phyloP scores from a whole-genome alignment of 2,797 vertebrate genomes.

The Apogon hyalosoma region DNA sequence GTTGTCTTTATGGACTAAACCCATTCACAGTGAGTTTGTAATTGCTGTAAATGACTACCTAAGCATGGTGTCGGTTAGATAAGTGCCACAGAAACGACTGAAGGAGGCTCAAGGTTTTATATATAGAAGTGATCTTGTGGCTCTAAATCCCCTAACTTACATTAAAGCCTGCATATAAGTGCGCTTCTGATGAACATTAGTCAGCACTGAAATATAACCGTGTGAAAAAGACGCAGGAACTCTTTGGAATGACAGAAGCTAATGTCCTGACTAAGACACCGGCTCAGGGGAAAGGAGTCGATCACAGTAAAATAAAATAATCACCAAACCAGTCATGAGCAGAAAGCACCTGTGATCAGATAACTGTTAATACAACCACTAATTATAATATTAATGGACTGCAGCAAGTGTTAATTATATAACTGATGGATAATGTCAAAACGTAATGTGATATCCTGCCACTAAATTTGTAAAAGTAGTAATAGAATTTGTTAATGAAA shows the following conservation, averaged over 20 bases:
- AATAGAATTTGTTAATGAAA: slow-evolving; percentile 47
- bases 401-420: slow-evolving; percentile 60
- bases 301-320: slow-evolving; percentile 27
- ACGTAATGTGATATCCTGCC: slow-evolving; percentile 37
- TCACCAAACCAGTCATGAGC: slow-evolving; percentile 14
- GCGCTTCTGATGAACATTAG: too few species aligned
- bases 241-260: slow-evolving; percentile 14
- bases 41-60: slow-evolving; percentile 31
- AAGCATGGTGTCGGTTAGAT: slow-evolving; percentile 15
- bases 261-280: neutral
- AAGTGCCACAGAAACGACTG: slow-evolving; percentile 25
- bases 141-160: slow-evolving; percentile 36
- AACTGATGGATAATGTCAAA: slow-evolving; percentile 49
- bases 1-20: slow-evolving; percentile 31
- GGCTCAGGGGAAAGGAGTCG: neutral
- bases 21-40: slow-evolving; percentile 28
- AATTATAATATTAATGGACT: slow-evolving; percentile 64
- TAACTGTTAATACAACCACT: slow-evolving; percentile 59
- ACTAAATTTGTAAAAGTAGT: slow-evolving; percentile 48
- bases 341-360: slow-evolving; percentile 40
- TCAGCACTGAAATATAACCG: slow-evolving; percentile 13
- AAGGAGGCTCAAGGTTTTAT: slow-evolving; percentile 29
- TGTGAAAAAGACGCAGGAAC: slow-evolving; percentile 17
- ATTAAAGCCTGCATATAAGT: slow-evolving; percentile 31
- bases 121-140: slow-evolving; percentile 38